Evolutionary conservation across 1,140 invertebrate genomes (phyloP), one percentile per base, ranked within the genome.

Genomic region (Drosophila truncata): DNA sequence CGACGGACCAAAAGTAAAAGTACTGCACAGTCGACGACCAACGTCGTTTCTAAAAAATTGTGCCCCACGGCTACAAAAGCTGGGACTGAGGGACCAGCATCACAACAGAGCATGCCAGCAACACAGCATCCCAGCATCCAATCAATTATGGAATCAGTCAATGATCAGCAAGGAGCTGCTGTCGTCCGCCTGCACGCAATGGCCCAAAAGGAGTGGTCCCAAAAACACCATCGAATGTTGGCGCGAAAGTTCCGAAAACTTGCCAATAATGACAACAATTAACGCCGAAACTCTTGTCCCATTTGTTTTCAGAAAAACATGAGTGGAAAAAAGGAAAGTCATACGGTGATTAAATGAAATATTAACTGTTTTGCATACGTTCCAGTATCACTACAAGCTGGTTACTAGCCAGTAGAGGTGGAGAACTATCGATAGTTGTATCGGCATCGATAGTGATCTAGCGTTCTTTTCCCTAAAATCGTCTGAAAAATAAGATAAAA

Each of bases 141-240:
- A 88, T 88, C 85, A 88, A 88, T 88, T 88, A 88, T 75, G 65
- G 67, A 88, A 88, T 88, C 86, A 84, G 74, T 85, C 86, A 88
- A 76, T 76, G 85, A 90, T 90, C 84, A 88, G 73, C 75, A 82
- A 76, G 66, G 62, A 82, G 65, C 67, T 78, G 80, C 76, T 57
- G 64, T 42, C 83, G 67, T 76, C 59, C 39, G 58, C 60, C 71
- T 71, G 47, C 84, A 88, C 85, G 84, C 84, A 81, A 91, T 42
- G 44, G 55, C 41, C 47, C 41, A 59, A 72, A 72, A 57, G 60
- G 59, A 63, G 49, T 37, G 29, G n/a, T 2, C 25, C 41, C 25
- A 39, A 33, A n/a, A 46, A 27, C 50, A 33, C 50, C 52, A 14
- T 13, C 20, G 50, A 33, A 10, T 69, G 29, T 41, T 42, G 46